Evolutionary conservation across 2,888 invertebrate species (phyloP), one percentile per base, ranked within the genome.

Genomic region (Noctua janthina): DNA sequence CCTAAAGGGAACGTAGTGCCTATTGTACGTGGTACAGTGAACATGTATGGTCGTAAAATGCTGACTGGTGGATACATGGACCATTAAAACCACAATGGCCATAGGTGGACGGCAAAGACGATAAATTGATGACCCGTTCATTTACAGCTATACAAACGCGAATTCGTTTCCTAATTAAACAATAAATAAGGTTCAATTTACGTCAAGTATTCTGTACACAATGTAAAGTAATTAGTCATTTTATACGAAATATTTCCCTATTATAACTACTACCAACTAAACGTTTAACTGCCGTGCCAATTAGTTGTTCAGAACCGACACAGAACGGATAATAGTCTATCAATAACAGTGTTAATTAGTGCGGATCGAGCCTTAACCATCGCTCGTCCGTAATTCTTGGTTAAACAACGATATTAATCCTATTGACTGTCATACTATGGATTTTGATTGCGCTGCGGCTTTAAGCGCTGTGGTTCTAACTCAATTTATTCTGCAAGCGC

Each of bases 391-490:
- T 83, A 78, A 83, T 83, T 67, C 78, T 74, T 68, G 54, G 71
- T 83, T 86, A 78, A 83, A 75, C 74, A 83, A 75, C 49, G 64
- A 54, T 72, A 73, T 84, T 84, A 87, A 79, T 87, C 79, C 66
- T 64, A 84, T 84, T 75, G 59, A 69, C 56, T 62, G 66, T 8
- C 39, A 54, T 51, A 69, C 75, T 62, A 39, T 69, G 64, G 59
- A 73, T 62, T 75, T 66, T 79, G 75, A 83, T 84, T 79, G 72
- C 79, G n/a, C 51, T 59, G 73, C 35, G 7, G 54, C 67, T 77
- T 64, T 64, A 71, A 56, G 35, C 70, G 56, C 43, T 74, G 51
- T 56, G 29, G 13, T 54, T 29, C 15, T 51, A 59, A 51, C n/a
- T 35, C 6, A n/a, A 56, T 68, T 70, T 70, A 49, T 69, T 64